Conservation (phyloP, 1,140 invertebrate species). For the Frieseomelitta varia region DNA sequence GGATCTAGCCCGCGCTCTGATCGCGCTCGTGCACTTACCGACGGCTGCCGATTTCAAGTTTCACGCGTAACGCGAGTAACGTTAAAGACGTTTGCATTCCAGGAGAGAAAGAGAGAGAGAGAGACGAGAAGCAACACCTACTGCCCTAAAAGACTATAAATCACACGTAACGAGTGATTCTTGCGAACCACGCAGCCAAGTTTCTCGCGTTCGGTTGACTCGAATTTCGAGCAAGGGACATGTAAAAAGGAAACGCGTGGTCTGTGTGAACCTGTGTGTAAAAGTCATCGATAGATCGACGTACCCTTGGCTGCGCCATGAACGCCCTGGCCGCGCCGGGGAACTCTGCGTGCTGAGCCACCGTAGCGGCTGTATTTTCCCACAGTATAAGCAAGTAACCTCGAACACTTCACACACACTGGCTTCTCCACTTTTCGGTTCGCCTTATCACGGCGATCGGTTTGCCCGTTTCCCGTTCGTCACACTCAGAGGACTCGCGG, state of each 20-base stretch:
- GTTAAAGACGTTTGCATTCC: too few species aligned
- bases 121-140: background rate
- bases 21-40: background rate
- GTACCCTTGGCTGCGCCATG: constrained; percentile 87
- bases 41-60: background rate
- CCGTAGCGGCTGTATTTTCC: constrained; percentile 83
- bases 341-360: constrained; percentile 84
- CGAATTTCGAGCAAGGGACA: background rate
- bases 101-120: too few species aligned
- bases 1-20: background rate
- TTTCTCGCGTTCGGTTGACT: background rate
- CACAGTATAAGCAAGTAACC: constrained; percentile 77
- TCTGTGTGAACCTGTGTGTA: background rate
- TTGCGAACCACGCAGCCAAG: background rate
- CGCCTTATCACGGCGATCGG: constrained; percentile 41
- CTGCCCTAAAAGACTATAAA: background rate
- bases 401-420: constrained; percentile 70
- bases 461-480: constrained; percentile 25
- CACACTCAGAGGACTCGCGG: constrained; percentile 1
- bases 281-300: constrained; percentile 53
- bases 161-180: background rate
- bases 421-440: constrained; percentile 51
- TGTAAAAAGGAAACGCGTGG: background rate
- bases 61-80: background rate
- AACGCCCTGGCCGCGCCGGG: constrained; percentile 84